These are phyloP conservation scores for Cataglyphis albicans DNA, from an alignment of 2,888 invertebrate species.

Conservation along the genomic window DNA sequence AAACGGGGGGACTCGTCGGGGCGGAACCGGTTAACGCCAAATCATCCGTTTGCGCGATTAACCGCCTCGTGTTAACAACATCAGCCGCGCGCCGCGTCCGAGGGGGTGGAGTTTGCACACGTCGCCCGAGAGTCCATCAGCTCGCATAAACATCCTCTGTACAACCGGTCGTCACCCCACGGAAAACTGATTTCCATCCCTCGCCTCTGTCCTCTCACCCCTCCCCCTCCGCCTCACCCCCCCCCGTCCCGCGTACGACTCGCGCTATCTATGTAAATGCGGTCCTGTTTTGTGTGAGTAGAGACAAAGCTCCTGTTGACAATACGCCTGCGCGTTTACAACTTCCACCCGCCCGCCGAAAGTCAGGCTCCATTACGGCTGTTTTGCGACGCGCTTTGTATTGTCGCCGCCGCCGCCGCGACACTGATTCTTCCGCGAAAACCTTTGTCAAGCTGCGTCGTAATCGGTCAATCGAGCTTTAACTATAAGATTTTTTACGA, in stretches of 20 bases:
- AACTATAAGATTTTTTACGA: not conserved
- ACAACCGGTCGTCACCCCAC: conserved; percentile 56
- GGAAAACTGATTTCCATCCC: conserved; percentile 72
- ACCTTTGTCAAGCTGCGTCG: not conserved
- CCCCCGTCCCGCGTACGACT: conserved; percentile 31
- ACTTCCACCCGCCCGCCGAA: conserved; percentile 61
- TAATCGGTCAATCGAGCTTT: conserved; percentile 10
- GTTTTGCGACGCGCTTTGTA: conserved; percentile 77
- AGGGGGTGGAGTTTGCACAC: conserved; percentile 53
- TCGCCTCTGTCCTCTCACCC: not conserved
- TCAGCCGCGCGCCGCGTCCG: conserved; percentile 41
- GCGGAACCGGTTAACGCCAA: conserved; percentile 59
- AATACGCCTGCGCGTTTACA: conserved; percentile 75
- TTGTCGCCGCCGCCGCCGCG: conserved; percentile 63
- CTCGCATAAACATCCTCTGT: conserved; percentile 64
- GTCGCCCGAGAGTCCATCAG: conserved; percentile 64
- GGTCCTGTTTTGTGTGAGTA: conserved; percentile 75
- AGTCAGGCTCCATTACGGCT: conserved; percentile 76
- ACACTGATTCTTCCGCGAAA: conserved; percentile 37
- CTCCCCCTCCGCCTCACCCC: not conserved
- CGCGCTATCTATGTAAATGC: conserved; percentile 75
- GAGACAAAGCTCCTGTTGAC: conserved; percentile 77
- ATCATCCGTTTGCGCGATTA: conserved; percentile 57
- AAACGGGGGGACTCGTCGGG: conserved; percentile 21
- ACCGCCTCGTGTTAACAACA: conserved; percentile 59